These are phyloP conservation scores for Drosophila merina DNA, from an alignment of 2,888 invertebrate species.

Conservation along the genomic window DNA sequence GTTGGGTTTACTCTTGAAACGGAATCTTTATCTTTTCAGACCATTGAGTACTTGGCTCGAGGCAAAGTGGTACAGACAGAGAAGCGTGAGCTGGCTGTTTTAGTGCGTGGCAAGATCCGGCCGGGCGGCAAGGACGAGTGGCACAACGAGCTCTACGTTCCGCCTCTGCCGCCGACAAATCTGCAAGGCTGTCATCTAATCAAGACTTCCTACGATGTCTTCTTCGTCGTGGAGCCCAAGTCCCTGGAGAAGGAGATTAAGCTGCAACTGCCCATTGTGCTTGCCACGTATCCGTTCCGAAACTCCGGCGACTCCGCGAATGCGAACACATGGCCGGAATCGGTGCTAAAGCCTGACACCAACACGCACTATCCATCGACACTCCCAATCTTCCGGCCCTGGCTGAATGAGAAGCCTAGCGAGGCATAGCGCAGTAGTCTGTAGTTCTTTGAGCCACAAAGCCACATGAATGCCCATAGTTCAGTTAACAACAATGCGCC, in stretches of 20 bases:
- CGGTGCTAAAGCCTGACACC: constrained; percentile 90
- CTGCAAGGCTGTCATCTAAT: constrained; percentile 97
- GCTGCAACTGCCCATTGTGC: constrained; percentile 94
- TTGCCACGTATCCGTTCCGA: constrained; percentile 95
- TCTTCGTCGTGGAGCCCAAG: constrained; percentile 95
- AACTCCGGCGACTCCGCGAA: constrained; percentile 86
- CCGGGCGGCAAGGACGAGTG: constrained; percentile 93
- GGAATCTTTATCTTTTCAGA: constrained; percentile 85
- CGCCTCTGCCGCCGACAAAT: constrained; percentile 97
- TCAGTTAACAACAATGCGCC: constrained; percentile 58
- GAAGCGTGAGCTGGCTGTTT: constrained; percentile 91
- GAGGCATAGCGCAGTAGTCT: constrained; percentile 40
- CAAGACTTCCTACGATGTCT: constrained; percentile 96
- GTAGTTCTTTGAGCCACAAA: constrained; percentile 25
- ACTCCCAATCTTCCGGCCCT: constrained; percentile 94
- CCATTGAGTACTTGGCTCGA: constrained; percentile 94
- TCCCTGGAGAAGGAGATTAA: constrained; percentile 96
- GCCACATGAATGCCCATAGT: constrained; percentile 22
- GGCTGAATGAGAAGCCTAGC: constrained; percentile 89
- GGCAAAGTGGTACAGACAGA: constrained; percentile 94
- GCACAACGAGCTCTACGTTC: constrained; percentile 95
- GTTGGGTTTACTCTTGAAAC: background rate
- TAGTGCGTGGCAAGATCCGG: constrained; percentile 91
- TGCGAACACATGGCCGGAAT: constrained; percentile 85
- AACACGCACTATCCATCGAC: constrained; percentile 97